These are phyloP conservation scores for Ataeniobius toweri DNA, from an alignment of 2,797 vertebrate species.

Conservation along the genomic window DNA sequence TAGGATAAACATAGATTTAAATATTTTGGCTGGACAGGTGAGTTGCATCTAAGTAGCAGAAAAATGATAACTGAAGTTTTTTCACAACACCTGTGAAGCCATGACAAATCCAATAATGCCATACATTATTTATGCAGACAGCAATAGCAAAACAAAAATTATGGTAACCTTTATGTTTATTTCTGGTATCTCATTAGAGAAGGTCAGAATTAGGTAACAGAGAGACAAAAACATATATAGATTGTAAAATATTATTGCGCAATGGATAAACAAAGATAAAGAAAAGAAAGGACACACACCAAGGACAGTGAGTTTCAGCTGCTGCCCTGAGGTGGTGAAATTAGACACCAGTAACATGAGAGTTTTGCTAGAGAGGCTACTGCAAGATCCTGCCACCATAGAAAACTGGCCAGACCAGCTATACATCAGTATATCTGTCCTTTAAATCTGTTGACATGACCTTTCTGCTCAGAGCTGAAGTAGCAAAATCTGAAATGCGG, in stretches of 20 bases:
- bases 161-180: conserved; percentile 6
- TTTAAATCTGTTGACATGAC: conserved; percentile 78
- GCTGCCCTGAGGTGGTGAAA: conserved; percentile 80
- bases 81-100: conserved; percentile 1
- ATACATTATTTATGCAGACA: conserved; percentile 19
- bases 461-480: conserved; percentile 70
- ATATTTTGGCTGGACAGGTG: not conserved
- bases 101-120: not conserved
- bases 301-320: conserved; percentile 73
- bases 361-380: conserved; percentile 71
- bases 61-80: conserved; percentile 1
- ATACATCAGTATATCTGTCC: conserved; percentile 77
- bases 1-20: not conserved
- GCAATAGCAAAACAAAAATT: conserved; percentile 20
- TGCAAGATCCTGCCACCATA: conserved; percentile 73
- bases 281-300: conserved; percentile 62
- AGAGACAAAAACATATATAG: conserved; percentile 23
- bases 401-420: conserved; percentile 72
- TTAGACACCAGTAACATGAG: conserved; percentile 78
- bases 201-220: not conserved
- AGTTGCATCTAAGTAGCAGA: not conserved
- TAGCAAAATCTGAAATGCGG: conserved; percentile 64
- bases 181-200: conserved; percentile 18
- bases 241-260: conserved; percentile 38
- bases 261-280: conserved; percentile 56